Conservation (phyloP, 1,140 invertebrate species). For the Euura saliciscinereae region DNA sequence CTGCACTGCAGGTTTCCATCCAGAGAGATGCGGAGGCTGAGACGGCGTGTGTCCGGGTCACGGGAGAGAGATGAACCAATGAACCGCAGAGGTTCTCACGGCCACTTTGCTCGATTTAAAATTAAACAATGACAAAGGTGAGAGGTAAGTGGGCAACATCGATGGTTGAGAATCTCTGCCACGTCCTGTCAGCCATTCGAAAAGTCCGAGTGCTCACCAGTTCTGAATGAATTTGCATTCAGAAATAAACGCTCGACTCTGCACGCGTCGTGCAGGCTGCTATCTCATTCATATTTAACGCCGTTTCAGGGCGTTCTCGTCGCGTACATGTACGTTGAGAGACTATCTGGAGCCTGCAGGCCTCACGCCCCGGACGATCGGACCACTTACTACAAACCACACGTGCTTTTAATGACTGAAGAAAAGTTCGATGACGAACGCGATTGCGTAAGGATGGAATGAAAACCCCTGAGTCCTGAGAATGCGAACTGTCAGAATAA, state of each 20-base stretch:
- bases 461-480: too few species aligned
- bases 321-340: too few species aligned
- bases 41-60: not conserved
- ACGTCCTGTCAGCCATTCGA: conserved; percentile 4
- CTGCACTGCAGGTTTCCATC: not conserved
- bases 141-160: not conserved
- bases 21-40: not conserved
- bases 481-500: too few species aligned
- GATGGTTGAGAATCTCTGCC: not conserved
- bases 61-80: not conserved
- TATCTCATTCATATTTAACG: too few species aligned
- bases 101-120: not conserved
- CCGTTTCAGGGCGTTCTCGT: too few species aligned
- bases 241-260: conserved; percentile 3
- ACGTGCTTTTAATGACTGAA: too few species aligned
- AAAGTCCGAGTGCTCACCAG: not conserved
- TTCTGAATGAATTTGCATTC: conserved; percentile 1
- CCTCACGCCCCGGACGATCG: too few species aligned
- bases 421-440: too few species aligned
- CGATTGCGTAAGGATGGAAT: too few species aligned
- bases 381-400: too few species aligned
- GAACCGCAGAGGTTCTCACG: not conserved
- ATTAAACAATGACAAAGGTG: too few species aligned
- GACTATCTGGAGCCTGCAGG: too few species aligned
- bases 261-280: not conserved